phyloP scores from a whole-genome alignment of 2,113 vertebrate genomes.

The Forbesichthys agassizii region DNA sequence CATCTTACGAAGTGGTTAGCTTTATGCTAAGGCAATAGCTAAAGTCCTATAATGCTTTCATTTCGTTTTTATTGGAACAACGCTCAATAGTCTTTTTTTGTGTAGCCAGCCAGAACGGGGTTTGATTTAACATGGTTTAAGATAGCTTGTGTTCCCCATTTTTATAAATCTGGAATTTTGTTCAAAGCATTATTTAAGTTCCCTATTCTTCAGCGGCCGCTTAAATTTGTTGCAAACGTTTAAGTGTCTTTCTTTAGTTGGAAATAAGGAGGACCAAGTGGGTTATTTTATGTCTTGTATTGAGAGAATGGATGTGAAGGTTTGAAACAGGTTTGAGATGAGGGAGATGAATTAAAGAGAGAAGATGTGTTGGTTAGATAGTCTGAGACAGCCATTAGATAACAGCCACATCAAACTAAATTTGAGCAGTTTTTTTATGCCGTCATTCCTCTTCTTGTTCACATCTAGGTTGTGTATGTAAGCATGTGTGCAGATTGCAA shows the following conservation, averaged over 20 bases:
- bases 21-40: slow-evolving; percentile 54
- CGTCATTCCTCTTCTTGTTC: slow-evolving; percentile 37
- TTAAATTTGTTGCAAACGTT: slow-evolving; percentile 25
- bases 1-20: slow-evolving; percentile 51
- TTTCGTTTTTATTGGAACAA: slow-evolving; percentile 39
- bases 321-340: slow-evolving; percentile 45
- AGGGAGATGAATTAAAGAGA: slow-evolving; percentile 46
- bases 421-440: slow-evolving; percentile 45
- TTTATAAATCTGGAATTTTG: slow-evolving; percentile 41
- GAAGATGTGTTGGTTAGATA: slow-evolving; percentile 40
- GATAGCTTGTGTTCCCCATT: slow-evolving; percentile 29
- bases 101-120: slow-evolving; percentile 26
- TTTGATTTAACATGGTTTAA: slow-evolving; percentile 52
- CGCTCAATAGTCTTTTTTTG: slow-evolving; percentile 37
- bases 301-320: slow-evolving; percentile 53
- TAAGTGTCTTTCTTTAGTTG: slow-evolving; percentile 13
- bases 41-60: slow-evolving; percentile 46
- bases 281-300: slow-evolving; percentile 55
- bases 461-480: slow-evolving; percentile 15
- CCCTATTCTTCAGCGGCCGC: slow-evolving; percentile 27
- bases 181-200: slow-evolving; percentile 42
- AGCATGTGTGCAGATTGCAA: too few species aligned
- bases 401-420: slow-evolving; percentile 43
- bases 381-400: slow-evolving; percentile 34
- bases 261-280: slow-evolving; percentile 1